These are phyloP conservation scores for Sapayoa aenigma DNA, from an alignment of 2,113 vertebrate species.

Conservation along the genomic window DNA sequence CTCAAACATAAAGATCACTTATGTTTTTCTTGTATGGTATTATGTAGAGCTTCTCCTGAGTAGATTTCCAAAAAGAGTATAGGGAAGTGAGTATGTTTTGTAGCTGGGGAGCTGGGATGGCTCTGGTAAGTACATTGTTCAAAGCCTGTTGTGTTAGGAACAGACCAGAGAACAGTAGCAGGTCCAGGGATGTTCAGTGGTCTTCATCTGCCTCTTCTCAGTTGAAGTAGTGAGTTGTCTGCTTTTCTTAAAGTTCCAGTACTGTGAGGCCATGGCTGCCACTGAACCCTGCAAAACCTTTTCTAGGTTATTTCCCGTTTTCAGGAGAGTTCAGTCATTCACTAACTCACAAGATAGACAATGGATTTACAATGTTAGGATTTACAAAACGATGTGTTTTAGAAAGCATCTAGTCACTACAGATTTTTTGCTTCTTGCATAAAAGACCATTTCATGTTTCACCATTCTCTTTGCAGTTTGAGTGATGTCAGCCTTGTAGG, in stretches of 20 bases:
- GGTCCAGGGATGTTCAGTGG: background rate
- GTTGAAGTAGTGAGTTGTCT: background rate
- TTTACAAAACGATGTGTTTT: background rate
- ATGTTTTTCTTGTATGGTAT: background rate
- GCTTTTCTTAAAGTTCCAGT: background rate
- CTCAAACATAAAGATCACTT: background rate
- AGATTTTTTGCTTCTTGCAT: background rate
- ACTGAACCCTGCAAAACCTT: background rate
- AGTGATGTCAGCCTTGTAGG: background rate
- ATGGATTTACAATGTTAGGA: background rate
- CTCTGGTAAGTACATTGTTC: background rate
- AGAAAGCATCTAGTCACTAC: background rate
- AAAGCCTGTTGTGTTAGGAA: background rate
- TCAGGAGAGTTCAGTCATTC: background rate
- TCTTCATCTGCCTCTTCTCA: background rate
- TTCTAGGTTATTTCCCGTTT: background rate
- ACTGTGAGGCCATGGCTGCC: background rate
- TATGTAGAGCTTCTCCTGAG: background rate
- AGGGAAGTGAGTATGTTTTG: background rate
- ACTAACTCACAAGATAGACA: background rate
- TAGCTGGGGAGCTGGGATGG: background rate
- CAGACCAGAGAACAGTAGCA: background rate
- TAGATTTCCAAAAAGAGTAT: background rate
- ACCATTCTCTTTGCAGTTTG: background rate
- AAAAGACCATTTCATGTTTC: background rate